A percentile compares a stretch with the other conserved stretches of the same genome.
These are phyloP conservation scores for Tenthredo amoena DNA, from an alignment of 2,888 invertebrate genomes.

Conservation along the genomic window DNA sequence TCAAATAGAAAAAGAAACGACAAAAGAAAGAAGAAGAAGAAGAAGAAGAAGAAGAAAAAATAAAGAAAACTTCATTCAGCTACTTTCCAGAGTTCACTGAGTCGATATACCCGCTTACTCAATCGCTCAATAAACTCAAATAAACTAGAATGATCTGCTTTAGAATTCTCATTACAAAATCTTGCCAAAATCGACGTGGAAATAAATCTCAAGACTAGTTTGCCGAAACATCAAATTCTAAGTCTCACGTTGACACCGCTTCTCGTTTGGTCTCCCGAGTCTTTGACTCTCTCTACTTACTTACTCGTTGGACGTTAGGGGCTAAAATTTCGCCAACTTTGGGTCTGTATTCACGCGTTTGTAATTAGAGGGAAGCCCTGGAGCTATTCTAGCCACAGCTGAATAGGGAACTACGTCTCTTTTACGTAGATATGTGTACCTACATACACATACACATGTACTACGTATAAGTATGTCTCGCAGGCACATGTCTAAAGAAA, in stretches of 20 bases:
- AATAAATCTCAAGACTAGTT: background rate
- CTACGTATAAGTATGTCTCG: background rate
- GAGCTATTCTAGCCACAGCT: background rate
- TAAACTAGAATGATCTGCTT: slow-evolving; percentile 6
- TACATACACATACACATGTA: background rate
- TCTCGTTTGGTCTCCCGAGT: background rate
- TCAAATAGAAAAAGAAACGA: background rate
- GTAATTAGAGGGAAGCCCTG: background rate
- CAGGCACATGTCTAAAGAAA: background rate
- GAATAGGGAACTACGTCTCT: background rate
- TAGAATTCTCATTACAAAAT: background rate
- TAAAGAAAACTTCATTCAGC: background rate
- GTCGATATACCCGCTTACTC: background rate
- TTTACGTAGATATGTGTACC: background rate
- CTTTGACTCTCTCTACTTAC: slow-evolving; percentile 7
- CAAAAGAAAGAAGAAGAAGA: background rate
- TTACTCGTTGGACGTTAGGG: background rate
- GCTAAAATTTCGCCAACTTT: background rate
- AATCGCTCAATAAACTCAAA: slow-evolving; percentile 15
- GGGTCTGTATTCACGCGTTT: background rate
- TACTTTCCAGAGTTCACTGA: background rate
- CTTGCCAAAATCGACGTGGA: background rate
- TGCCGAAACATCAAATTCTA: background rate
- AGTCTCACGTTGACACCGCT: background rate
- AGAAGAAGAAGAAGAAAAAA: background rate